phyloP scores from a whole-genome alignment of 1,140 invertebrate species.

The Calephelis nemesis region DNA sequence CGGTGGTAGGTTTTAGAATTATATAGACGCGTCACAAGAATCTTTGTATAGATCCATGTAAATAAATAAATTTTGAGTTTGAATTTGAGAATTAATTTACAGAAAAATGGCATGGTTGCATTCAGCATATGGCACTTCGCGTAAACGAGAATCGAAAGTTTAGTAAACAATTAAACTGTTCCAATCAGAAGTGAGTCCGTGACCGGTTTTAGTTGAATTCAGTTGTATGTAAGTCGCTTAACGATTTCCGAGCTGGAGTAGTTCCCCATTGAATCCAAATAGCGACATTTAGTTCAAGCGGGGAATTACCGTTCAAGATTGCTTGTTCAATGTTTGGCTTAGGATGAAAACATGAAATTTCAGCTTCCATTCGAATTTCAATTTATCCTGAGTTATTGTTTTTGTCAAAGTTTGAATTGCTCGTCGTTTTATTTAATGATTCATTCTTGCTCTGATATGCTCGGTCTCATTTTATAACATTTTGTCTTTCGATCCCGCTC shows the following conservation, averaged over 20 bases:
- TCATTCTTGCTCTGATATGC: no score
- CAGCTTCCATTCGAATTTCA: background rate
- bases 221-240: background rate
- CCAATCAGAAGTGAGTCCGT: background rate
- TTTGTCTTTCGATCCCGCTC: no score
- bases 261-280: background rate
- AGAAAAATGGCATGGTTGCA: no score
- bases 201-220: background rate
- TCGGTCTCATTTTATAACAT: no score
- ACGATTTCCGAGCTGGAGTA: background rate
- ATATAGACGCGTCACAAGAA: no score
- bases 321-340: background rate
- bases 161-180: background rate
- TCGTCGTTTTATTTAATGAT: no score
- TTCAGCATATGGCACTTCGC: no score
- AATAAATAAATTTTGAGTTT: no score
- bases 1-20: no score
- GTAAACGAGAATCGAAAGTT: background rate
- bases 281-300: background rate
- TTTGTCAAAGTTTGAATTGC: background rate
- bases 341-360: background rate
- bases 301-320: background rate
- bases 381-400: slow-evolving; percentile 1
- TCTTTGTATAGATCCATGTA: no score
- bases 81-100: no score